A percentile compares a stretch with the other conserved stretches of the same genome.
Conservation (phyloP, 2,888 invertebrate species). For the Phyllotreta cruciferae region DNA sequence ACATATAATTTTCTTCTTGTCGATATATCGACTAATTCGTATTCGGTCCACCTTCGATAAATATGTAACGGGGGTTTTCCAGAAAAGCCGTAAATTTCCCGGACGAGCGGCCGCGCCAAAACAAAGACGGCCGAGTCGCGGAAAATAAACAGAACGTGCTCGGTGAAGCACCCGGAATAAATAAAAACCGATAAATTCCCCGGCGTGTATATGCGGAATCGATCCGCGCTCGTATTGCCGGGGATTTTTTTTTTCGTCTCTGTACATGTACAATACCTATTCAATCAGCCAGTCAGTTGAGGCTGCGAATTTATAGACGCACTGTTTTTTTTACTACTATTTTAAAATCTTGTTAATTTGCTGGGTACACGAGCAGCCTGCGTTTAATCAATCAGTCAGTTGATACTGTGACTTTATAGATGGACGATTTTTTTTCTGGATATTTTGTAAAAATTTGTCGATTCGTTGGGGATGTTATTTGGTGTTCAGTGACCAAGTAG, state of each 20-base stretch:
- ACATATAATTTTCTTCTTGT: background rate
- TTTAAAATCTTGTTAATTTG: no score
- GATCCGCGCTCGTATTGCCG: background rate
- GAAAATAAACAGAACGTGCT: slow-evolving; percentile 18
- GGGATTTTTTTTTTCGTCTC: background rate
- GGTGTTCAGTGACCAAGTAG: no score
- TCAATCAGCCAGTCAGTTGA: background rate
- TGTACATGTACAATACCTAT: background rate
- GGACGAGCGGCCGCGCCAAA: slow-evolving; percentile 12
- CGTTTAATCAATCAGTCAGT: background rate
- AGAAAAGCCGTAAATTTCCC: slow-evolving; percentile 18
- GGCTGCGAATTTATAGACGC: no score
- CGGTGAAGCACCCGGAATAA: slow-evolving; percentile 13
- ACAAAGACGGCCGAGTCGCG: slow-evolving; percentile 14
- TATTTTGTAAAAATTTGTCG: no score
- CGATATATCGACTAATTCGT: slow-evolving; percentile 6
- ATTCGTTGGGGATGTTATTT: no score
- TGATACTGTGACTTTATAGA: no score
- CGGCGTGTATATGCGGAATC: slow-evolving; percentile 15
- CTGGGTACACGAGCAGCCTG: no score
- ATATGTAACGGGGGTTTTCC: slow-evolving; percentile 18
- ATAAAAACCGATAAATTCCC: slow-evolving; percentile 23
- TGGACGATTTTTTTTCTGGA: no score
- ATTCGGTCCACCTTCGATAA: slow-evolving; percentile 20
- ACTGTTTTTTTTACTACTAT: no score